These are phyloP conservation scores for Mormoops blainvillei DNA, from an alignment of 2,113 vertebrate species.

Conservation along the genomic window DNA sequence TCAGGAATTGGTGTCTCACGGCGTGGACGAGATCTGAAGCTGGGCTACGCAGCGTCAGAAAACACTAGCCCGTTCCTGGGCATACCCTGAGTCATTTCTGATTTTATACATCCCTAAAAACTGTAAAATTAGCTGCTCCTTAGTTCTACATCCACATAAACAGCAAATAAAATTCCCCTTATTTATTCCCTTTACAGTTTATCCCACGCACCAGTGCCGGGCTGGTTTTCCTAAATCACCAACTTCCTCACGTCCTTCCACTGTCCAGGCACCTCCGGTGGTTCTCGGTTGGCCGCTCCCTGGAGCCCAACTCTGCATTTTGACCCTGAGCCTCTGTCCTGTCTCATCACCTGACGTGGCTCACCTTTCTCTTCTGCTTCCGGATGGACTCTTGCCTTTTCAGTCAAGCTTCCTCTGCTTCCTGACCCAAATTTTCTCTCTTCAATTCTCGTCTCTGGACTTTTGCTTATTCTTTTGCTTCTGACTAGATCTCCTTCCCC, in stretches of 20 bases:
- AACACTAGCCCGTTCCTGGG: background rate
- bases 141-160: background rate
- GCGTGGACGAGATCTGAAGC: background rate
- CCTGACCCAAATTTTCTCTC: background rate
- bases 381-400: background rate
- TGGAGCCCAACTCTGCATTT: background rate
- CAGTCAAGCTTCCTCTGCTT: background rate
- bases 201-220: background rate
- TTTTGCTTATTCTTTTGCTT: background rate
- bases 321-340: background rate
- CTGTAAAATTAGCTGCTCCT: background rate
- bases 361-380: background rate
- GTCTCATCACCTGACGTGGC: accelerated
- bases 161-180: slow-evolving; percentile 5
- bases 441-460: background rate
- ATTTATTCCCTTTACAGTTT: slow-evolving; percentile 24
- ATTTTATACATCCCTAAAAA: background rate
- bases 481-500: background rate
- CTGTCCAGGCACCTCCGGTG: background rate
- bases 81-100: background rate
- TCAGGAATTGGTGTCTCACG: background rate
- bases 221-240: background rate
- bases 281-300: accelerated
- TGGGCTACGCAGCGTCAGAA: background rate
- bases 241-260: background rate